Conservation (phyloP, 64 coral and sea anemone genomes). For the Acropora yongei region DNA sequence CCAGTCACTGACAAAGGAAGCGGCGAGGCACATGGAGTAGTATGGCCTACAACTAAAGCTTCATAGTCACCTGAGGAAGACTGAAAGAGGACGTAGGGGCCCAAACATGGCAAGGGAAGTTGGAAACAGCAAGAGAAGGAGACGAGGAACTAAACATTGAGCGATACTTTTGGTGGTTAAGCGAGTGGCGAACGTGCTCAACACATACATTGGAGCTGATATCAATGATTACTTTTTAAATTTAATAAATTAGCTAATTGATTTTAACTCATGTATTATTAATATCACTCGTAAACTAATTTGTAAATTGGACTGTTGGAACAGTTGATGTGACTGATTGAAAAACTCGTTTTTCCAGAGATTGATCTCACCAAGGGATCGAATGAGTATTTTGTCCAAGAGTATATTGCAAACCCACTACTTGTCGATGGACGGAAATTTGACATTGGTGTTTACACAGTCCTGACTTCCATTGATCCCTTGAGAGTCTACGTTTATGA, state of each 20-base stretch:
- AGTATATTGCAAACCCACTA: constrained; percentile 89
- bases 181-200: constrained; percentile 28
- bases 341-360: constrained; percentile 60
- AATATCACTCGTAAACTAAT: too few species aligned
- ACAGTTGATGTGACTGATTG: too few species aligned
- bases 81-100: background rate
- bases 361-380: constrained; percentile 73
- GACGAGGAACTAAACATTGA: constrained; percentile 33
- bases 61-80: constrained; percentile 21
- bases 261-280: too few species aligned
- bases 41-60: background rate
- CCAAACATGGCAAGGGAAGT: constrained; percentile 35
- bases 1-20: too few species aligned
- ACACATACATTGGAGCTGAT: constrained; percentile 21
- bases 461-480: constrained; percentile 91
- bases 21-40: too few species aligned
- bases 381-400: constrained; percentile 84
- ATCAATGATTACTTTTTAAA: too few species aligned
- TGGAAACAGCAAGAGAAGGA: constrained; percentile 24
- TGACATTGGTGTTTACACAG: constrained; percentile 96
- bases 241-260: too few species aligned
- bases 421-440: constrained; percentile 91
- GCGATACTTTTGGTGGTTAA: constrained; percentile 20
- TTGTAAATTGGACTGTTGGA: too few species aligned
- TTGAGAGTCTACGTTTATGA: constrained; percentile 94